These are phyloP conservation scores for Phortica variegata DNA, from an alignment of 1,140 invertebrate species.

Conservation along the genomic window DNA sequence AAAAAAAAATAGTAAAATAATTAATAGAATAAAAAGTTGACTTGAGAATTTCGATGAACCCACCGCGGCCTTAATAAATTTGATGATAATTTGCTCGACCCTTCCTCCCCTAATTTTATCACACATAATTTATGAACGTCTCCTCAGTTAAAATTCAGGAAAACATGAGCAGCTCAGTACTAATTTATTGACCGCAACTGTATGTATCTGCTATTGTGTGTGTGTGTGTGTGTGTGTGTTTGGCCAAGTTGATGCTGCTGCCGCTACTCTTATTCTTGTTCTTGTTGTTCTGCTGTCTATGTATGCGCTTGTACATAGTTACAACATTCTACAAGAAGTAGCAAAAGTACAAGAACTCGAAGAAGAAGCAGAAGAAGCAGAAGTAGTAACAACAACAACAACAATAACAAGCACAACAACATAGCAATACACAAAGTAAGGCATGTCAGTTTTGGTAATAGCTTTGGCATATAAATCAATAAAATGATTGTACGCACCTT, in stretches of 20 bases:
- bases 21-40: too few relatives aligned
- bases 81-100: too few relatives aligned
- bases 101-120: too few relatives aligned
- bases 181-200: too few relatives aligned
- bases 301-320: constrained; percentile 31
- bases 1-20: too few relatives aligned
- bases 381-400: constrained; percentile 22
- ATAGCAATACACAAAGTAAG: constrained; percentile 6
- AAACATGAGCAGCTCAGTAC: constrained; percentile 21
- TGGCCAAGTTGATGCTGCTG: constrained; percentile 12
- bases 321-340: too few relatives aligned
- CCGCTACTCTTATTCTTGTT: constrained; percentile 13
- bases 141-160: neutral
- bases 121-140: too few relatives aligned
- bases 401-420: constrained; percentile 7
- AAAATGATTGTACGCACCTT: constrained; percentile 56
- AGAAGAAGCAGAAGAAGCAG: constrained; percentile 14
- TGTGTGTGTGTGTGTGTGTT: neutral
- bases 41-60: too few relatives aligned
- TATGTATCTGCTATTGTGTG: neutral
- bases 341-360: constrained; percentile 22
- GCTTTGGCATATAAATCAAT: constrained; percentile 56
- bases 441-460: constrained; percentile 54
- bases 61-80: too few relatives aligned
- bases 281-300: constrained; percentile 17